Base-by-base conservation (phyloP, 2,113 vertebrate genomes). In the Setophaga kirtlandii region DNA sequence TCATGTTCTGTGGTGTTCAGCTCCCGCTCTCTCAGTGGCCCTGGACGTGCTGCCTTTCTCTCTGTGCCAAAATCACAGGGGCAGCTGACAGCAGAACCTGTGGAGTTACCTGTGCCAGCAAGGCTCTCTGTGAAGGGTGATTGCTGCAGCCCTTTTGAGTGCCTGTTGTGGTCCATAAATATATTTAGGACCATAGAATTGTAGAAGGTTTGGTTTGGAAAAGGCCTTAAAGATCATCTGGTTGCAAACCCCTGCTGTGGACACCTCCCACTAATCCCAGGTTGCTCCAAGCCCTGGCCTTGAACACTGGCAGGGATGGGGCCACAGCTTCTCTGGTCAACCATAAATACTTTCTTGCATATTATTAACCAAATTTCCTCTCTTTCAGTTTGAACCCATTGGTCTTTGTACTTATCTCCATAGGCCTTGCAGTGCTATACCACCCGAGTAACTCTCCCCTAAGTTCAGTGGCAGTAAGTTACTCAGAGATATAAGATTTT, bases 1-100 rank as follows among this genome's bases (percentile, higher is more conserved):
- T 84, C 69, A 23, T 86, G 93, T 91, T 94, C 56, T 60, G 83
- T 81, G 92, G 64, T 75, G 80, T 74, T 88, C 79, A 47, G 76
- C 79, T 88, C 71, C 76, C 63, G 82, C 85, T 89, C 52, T 65
- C 52, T 93, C 78, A 33, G 2, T n/a, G 85, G 80, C 82, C 67
- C 59, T 8, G 6, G 69, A 31, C 2, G 0, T 2, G 3, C 55
- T 2, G 42, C 75, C 75, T 87, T 88, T 88, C 47, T 82, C 50
- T 23, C 56, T 2, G 2, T 89, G 93, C 84, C 90, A 93, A 33
- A 81, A 89, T 17, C 59, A 39, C 23, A 37, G 42, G 78, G 64
- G 28, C 1, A 12, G 55, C 86, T 67, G 79, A 63, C 39, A 77
- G 11, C 75, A 56, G 87, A 74, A 63, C 28, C 74, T 75, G 62